These are phyloP conservation scores for Melanotaenia duboulayi DNA, from an alignment of 2,113 vertebrate species.

Conservation along the genomic window DNA sequence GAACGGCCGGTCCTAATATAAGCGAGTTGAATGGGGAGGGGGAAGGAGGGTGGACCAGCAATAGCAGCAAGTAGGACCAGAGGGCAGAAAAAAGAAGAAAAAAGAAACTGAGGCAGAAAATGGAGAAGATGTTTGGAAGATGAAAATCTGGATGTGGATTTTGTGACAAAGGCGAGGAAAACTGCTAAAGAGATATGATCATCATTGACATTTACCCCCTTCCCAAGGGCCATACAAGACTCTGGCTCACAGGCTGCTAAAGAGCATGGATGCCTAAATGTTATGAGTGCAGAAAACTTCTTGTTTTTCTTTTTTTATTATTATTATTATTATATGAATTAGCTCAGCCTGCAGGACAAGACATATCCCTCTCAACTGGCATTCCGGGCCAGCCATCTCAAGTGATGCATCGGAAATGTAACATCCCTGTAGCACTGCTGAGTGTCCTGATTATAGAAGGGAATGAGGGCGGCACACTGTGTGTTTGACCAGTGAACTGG, in stretches of 20 bases:
- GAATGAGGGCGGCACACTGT: slow-evolving; percentile 77
- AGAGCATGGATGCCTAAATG: slow-evolving; percentile 46
- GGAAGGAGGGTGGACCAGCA: slow-evolving; percentile 8
- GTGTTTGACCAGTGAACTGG: slow-evolving; percentile 82
- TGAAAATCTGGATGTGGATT: slow-evolving; percentile 32
- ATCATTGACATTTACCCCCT: slow-evolving; percentile 74
- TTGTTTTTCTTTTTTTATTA: slow-evolving; percentile 8
- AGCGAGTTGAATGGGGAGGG: neutral
- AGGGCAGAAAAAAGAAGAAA: slow-evolving; percentile 27
- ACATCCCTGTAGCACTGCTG: slow-evolving; percentile 72
- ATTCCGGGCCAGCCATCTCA: slow-evolving; percentile 76
- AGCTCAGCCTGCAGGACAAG: slow-evolving; percentile 56
- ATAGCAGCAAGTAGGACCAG: slow-evolving; percentile 18
- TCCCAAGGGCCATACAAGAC: slow-evolving; percentile 67
- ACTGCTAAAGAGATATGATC: slow-evolving; percentile 70
- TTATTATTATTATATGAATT: slow-evolving; percentile 47
- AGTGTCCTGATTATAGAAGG: slow-evolving; percentile 79
- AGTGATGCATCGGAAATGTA: slow-evolving; percentile 80
- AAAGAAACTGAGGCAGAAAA: slow-evolving; percentile 37
- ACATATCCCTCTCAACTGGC: slow-evolving; percentile 58
- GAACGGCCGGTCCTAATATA: slow-evolving; percentile 51
- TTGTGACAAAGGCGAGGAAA: slow-evolving; percentile 34
- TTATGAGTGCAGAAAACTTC: slow-evolving; percentile 46
- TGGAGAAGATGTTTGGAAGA: slow-evolving; percentile 45
- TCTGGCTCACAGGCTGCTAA: slow-evolving; percentile 46